Conservation (phyloP, 1,140 invertebrate species). For the Listronotus oregonensis region DNA sequence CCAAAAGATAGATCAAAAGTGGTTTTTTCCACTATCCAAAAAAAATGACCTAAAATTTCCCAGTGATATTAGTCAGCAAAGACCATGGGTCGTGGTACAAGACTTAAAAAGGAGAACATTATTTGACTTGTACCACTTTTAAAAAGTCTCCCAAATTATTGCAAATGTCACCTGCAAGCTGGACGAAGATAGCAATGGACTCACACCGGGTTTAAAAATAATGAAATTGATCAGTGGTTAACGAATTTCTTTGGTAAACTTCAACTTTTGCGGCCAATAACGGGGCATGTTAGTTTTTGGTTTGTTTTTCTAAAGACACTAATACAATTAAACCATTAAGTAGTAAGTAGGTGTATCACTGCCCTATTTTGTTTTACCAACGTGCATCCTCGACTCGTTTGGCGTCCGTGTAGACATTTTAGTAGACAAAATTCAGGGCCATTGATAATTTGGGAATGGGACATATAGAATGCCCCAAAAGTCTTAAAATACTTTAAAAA, state of each 20-base stretch:
- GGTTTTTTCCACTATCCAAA: slow-evolving; percentile 64
- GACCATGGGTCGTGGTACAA: slow-evolving; percentile 75
- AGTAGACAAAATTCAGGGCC: slow-evolving; percentile 61
- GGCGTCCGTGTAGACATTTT: slow-evolving; percentile 67
- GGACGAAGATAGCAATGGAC: slow-evolving; percentile 66
- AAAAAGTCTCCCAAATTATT: slow-evolving; percentile 73
- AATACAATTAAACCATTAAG: slow-evolving; percentile 64
- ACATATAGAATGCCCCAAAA: slow-evolving; percentile 62
- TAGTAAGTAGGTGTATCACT: slow-evolving; percentile 74
- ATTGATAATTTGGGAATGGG: slow-evolving; percentile 56
- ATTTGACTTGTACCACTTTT: slow-evolving; percentile 78
- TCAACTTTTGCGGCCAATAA: slow-evolving; percentile 65
- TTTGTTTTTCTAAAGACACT: slow-evolving; percentile 63
- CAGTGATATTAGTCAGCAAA: slow-evolving; percentile 71
- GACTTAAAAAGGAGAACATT: slow-evolving; percentile 74
- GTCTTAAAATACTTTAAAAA: slow-evolving; percentile 58
- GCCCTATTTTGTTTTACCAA: slow-evolving; percentile 76
- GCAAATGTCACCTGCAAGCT: slow-evolving; percentile 79
- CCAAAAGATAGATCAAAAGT: slow-evolving; percentile 71
- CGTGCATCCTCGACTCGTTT: slow-evolving; percentile 67
- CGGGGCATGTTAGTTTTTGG: slow-evolving; percentile 76
- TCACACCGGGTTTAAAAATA: slow-evolving; percentile 70
- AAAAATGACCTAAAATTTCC: slow-evolving; percentile 68
- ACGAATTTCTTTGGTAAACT: slow-evolving; percentile 70
- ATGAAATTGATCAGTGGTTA: slow-evolving; percentile 73